Percentiles rank a stretch among this genome's conserved stretches.
These are phyloP conservation scores for Drosophila neutralis DNA, from an alignment of 2,888 invertebrate species.

Conservation along the genomic window DNA sequence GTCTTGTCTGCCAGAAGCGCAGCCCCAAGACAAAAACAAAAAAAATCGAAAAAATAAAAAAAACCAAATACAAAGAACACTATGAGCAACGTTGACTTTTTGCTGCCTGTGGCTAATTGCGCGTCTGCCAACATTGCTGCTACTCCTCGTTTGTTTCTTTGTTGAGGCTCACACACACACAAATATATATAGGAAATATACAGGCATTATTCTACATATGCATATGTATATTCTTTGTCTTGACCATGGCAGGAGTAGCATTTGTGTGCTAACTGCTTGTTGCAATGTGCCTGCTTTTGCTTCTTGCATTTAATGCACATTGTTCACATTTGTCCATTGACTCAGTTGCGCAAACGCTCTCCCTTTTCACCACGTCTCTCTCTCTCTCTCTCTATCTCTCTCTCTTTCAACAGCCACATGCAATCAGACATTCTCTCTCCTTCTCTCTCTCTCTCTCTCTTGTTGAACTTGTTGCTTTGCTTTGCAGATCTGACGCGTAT, in stretches of 20 bases:
- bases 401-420: not conserved
- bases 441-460: constrained; percentile 8
- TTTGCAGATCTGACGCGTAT: constrained; percentile 36
- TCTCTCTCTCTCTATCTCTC: constrained; percentile 12
- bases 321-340: constrained; percentile 49
- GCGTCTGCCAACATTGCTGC: constrained; percentile 38
- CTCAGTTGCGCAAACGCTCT: constrained; percentile 70
- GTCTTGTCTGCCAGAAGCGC: constrained; percentile 42
- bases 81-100: constrained; percentile 39
- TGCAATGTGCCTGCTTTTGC: constrained; percentile 49
- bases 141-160: constrained; percentile 57
- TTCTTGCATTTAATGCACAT: constrained; percentile 33
- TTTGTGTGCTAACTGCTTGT: constrained; percentile 30
- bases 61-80: constrained; percentile 17
- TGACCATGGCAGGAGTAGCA: constrained; percentile 45
- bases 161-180: constrained; percentile 36
- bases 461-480: constrained; percentile 62
- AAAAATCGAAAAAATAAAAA: constrained; percentile 5
- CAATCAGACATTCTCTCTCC: constrained; percentile 2
- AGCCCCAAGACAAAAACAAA: constrained; percentile 27
- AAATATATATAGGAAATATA: constrained; percentile 3
- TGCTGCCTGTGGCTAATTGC: constrained; percentile 45
- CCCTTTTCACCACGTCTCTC: constrained; percentile 19
- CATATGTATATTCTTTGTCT: constrained; percentile 59
- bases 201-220: not conserved